phyloP scores from a whole-genome alignment of 1,140 invertebrate genomes.

The Temnothorax nylanderi region DNA sequence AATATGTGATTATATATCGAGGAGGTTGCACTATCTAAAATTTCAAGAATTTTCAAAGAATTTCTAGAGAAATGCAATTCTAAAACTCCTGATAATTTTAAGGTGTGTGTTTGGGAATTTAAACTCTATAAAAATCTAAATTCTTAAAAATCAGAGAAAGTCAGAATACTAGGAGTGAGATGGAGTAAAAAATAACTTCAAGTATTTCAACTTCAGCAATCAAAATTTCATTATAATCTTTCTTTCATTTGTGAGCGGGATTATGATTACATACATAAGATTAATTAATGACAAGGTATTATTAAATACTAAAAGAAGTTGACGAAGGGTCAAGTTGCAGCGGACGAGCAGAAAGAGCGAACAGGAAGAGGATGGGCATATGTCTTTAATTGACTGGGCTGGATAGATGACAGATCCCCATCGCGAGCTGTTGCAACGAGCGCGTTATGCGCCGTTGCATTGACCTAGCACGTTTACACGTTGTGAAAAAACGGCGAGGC shows the following conservation, averaged over 20 bases:
- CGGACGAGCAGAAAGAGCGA: slow-evolving; percentile 18
- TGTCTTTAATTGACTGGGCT: slow-evolving; percentile 74
- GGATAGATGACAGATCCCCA: slow-evolving; percentile 9
- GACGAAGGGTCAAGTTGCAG: neutral
- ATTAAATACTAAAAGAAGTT: slow-evolving; percentile 4
- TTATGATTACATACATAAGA: neutral
- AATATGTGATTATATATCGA: too few relatives aligned
- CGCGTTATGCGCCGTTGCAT: slow-evolving; percentile 22
- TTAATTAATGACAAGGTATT: neutral
- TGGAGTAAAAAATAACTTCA: neutral
- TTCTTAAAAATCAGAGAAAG: too few relatives aligned
- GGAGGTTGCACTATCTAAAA: neutral
- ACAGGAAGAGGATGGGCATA: slow-evolving; percentile 83
- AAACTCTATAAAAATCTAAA: too few relatives aligned
- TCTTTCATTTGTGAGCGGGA: neutral
- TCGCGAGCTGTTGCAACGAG: slow-evolving; percentile 27
- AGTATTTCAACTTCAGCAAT: neutral
- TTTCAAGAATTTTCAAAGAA: neutral
- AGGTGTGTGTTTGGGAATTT: neutral
- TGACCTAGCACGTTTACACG: slow-evolving; percentile 21
- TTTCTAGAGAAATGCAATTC: neutral
- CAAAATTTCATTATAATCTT: neutral
- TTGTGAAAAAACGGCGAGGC: slow-evolving; percentile 32
- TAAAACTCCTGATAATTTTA: neutral
- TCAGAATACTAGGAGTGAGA: too few relatives aligned